These are phyloP conservation scores for Pyxicephalus adspersus DNA, from an alignment of 2,113 vertebrate genomes.

Conservation along the genomic window DNA sequence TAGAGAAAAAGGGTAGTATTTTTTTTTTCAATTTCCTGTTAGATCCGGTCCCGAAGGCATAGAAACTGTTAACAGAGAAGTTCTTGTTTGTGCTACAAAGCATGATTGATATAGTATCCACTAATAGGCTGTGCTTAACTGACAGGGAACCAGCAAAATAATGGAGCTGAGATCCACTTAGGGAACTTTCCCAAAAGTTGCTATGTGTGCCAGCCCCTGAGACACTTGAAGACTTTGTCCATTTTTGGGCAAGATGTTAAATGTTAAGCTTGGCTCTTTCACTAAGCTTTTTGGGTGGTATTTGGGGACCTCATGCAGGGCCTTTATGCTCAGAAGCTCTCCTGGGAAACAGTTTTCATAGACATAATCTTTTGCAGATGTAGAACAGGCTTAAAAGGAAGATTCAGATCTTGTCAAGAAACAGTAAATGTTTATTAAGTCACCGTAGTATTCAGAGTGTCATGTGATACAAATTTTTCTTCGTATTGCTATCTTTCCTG, in stretches of 20 bases:
- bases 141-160: constrained; percentile 39
- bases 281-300: constrained; percentile 42
- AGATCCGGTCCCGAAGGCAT: constrained; percentile 42
- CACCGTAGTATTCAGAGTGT: not conserved
- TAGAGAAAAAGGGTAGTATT: constrained; percentile 14
- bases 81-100: constrained; percentile 52
- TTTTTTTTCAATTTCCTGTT: constrained; percentile 45
- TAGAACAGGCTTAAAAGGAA: not conserved
- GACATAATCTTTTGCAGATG: constrained; percentile 12
- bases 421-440: not conserved
- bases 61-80: constrained; percentile 38
- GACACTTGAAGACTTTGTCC: constrained; percentile 55
- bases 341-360: constrained; percentile 29
- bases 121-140: constrained; percentile 41
- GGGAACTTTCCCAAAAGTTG: constrained; percentile 49
- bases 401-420: not conserved
- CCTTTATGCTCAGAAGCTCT: constrained; percentile 24
- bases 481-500: too few species aligned
- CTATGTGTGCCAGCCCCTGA: constrained; percentile 39
- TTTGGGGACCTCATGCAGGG: constrained; percentile 43
- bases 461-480: not conserved
- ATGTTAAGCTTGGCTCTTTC: constrained; percentile 17
- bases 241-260: constrained; percentile 54
- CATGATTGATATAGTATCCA: constrained; percentile 53
- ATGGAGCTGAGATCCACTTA: constrained; percentile 40